phyloP scores from a whole-genome alignment of 1,140 invertebrate species.

The Diachasma alloeum region DNA sequence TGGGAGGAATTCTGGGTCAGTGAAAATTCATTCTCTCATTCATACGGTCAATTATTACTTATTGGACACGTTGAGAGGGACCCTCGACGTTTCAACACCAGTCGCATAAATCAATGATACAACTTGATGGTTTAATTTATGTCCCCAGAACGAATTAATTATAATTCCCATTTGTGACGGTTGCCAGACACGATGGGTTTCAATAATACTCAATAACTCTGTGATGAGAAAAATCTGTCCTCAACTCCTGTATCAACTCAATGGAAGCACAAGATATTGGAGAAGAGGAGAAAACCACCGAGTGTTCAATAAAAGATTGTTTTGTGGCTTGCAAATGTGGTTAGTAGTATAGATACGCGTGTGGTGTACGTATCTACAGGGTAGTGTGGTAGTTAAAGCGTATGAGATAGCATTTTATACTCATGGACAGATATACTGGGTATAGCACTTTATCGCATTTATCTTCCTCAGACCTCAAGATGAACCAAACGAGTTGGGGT shows the following conservation, averaged over 20 bases:
- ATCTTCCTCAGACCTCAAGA: slow-evolving; percentile 32
- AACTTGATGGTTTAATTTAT: too few species aligned
- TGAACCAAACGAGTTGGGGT: slow-evolving; percentile 22
- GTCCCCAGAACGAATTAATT: too few species aligned
- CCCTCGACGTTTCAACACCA: too few species aligned
- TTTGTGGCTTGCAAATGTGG: background rate
- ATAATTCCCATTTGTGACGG: too few species aligned
- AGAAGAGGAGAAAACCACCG: background rate
- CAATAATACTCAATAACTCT: too few species aligned
- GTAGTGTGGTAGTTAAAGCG: slow-evolving; percentile 28
- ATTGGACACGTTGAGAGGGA: too few species aligned
- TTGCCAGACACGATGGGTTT: too few species aligned
- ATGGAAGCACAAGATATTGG: too few species aligned
- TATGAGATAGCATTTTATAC: slow-evolving; percentile 30
- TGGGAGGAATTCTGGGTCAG: background rate
- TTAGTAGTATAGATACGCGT: background rate
- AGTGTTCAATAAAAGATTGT: background rate
- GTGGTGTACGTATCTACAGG: too few species aligned
- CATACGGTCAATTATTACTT: slow-evolving; percentile 10
- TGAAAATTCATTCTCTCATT: background rate
- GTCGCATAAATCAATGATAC: too few species aligned
- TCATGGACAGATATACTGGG: slow-evolving; percentile 31
- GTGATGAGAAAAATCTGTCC: too few species aligned
- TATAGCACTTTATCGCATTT: slow-evolving; percentile 37
- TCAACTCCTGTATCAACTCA: too few species aligned